Conservation (phyloP, 2,113 vertebrate genomes). For the Australoheros scitulus region DNA sequence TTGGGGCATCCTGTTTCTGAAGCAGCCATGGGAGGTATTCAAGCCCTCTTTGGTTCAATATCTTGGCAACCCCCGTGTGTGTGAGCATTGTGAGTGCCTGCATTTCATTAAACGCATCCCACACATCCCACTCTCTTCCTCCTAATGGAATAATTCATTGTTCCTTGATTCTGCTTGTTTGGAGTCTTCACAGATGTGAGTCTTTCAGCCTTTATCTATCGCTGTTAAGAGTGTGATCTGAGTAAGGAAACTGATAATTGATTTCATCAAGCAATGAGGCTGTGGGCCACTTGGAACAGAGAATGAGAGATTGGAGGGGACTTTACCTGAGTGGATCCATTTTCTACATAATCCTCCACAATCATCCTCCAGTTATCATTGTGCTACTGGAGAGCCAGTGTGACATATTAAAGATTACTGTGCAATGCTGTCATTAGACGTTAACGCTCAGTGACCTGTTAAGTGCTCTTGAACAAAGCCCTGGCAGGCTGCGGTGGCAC, state of each 20-base stretch:
- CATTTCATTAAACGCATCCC: constrained; percentile 73
- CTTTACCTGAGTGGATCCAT: constrained; percentile 72
- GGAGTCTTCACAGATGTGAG: constrained; percentile 1
- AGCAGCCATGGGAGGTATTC: constrained; percentile 61
- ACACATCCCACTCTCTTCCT: constrained; percentile 47
- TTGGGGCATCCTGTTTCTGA: constrained; percentile 64
- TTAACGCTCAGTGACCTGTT: constrained; percentile 70
- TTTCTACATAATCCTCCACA: constrained; percentile 74
- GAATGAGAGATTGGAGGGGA: constrained; percentile 59
- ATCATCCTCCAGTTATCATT: constrained; percentile 65
- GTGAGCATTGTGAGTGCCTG: constrained; percentile 40
- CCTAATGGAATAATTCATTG: constrained; percentile 68
- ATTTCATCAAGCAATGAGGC: constrained; percentile 61
- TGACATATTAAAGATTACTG: constrained; percentile 70
- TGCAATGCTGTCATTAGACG: constrained; percentile 71
- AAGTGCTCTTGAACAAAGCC: constrained; percentile 74
- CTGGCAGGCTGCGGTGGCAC: constrained; percentile 31
- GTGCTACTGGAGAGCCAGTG: constrained; percentile 40
- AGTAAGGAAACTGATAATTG: constrained; percentile 66
- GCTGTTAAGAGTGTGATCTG: neutral
- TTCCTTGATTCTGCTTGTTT: constrained; percentile 53
- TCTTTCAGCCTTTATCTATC: neutral
- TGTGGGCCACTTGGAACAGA: constrained; percentile 32
- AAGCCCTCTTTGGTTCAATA: constrained; percentile 63
- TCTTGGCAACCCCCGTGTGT: constrained; percentile 58